Evolutionary conservation across 2,888 invertebrate genomes (phyloP).

Genomic region (Phasia obesa): DNA sequence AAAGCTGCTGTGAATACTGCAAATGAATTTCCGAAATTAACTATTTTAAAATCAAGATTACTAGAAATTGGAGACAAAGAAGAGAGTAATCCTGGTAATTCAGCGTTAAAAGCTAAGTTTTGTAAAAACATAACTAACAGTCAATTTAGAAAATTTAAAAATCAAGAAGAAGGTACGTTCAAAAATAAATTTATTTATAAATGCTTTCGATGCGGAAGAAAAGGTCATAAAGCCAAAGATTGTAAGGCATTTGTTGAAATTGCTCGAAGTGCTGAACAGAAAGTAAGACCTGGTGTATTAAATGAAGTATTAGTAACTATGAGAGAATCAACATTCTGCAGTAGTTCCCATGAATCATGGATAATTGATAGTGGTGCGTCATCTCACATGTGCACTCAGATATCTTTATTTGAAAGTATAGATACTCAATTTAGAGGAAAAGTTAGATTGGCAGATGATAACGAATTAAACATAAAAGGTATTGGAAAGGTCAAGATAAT

Average conservation of each 20-base stretch:
- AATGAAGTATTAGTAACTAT: not conserved
- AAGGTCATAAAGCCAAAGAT: slow-evolving; percentile 31
- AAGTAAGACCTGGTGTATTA: too few species aligned
- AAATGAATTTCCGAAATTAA: slow-evolving; percentile 37
- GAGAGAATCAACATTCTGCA: not conserved
- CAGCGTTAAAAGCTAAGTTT: slow-evolving; percentile 26
- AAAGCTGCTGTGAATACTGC: slow-evolving; percentile 37
- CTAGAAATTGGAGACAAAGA: slow-evolving; percentile 34
- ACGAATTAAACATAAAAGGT: not conserved
- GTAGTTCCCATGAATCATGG: slow-evolving; percentile 8
- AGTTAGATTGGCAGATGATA: not conserved
- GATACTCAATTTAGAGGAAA: not conserved
- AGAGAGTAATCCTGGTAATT: too few species aligned
- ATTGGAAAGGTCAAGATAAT: not conserved
- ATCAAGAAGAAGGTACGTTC: slow-evolving; percentile 22
- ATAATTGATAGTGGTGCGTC: slow-evolving; percentile 43
- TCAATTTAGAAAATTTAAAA: not conserved
- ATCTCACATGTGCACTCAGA: slow-evolving; percentile 7
- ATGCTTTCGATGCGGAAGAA: slow-evolving; percentile 22
- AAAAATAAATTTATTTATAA: slow-evolving; percentile 29
- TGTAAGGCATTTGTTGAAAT: slow-evolving; percentile 5
- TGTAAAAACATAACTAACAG: not conserved
- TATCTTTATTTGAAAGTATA: slow-evolving; percentile 5
- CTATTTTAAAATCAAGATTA: slow-evolving; percentile 20
- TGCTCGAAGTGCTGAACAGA: slow-evolving; percentile 2